These are phyloP conservation scores for Capitella teleta DNA, from an alignment of 1,140 invertebrate genomes.

Conservation along the genomic window DNA sequence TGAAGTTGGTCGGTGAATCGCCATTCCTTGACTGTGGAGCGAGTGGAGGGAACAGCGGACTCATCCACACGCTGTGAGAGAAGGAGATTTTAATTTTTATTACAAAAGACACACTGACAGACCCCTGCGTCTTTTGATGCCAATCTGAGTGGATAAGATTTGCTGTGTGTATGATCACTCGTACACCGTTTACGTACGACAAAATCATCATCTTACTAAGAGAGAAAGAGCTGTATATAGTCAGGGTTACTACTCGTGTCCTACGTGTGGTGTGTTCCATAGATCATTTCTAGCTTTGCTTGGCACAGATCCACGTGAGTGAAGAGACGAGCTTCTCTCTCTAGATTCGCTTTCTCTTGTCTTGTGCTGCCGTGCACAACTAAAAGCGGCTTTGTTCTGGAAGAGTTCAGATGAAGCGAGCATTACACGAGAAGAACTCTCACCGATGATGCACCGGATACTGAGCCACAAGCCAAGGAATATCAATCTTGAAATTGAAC, in stretches of 20 bases:
- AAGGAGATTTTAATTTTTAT: not conserved
- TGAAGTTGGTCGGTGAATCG: conserved; percentile 75
- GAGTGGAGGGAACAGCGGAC: conserved; percentile 56
- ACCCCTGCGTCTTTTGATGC: conserved; percentile 88
- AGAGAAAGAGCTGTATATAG: conserved; percentile 12
- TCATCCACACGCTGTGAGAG: conserved; percentile 68
- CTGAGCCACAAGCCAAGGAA: too few species aligned
- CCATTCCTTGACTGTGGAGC: conserved; percentile 39
- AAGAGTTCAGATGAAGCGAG: not conserved
- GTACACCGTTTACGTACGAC: conserved; percentile 66
- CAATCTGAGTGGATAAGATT: conserved; percentile 86
- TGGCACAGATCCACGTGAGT: conserved; percentile 35
- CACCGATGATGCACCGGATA: not conserved
- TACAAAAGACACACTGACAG: conserved; percentile 10
- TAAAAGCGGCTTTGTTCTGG: conserved; percentile 53
- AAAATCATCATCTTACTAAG: conserved; percentile 74
- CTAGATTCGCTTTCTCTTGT: conserved; percentile 25
- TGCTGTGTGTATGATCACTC: conserved; percentile 80
- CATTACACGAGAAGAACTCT: not conserved
- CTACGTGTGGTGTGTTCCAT: conserved; percentile 79
- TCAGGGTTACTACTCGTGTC: not conserved
- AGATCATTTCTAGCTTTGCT: conserved; percentile 48
- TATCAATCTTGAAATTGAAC: too few species aligned
- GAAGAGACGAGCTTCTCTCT: conserved; percentile 23
- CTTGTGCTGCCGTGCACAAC: conserved; percentile 69